These are phyloP conservation scores for Oncorhynchus keta DNA, from an alignment of 2,113 vertebrate species.

Conservation along the genomic window DNA sequence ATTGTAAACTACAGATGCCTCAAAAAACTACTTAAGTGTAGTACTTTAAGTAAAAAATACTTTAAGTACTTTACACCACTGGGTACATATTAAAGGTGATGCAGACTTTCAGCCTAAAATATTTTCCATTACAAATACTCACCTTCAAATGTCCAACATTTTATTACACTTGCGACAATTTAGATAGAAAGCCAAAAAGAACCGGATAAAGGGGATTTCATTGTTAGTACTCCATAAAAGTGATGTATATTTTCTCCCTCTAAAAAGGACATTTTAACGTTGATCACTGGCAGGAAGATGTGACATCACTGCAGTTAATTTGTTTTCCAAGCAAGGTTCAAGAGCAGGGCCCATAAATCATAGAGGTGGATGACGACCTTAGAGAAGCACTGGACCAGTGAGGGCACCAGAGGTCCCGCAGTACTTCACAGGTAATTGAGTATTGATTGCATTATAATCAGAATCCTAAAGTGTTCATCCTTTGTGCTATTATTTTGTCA, in stretches of 20 bases:
- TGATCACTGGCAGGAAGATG: neutral
- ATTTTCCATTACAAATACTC: no score
- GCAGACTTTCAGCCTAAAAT: no score
- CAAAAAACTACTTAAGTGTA: no score
- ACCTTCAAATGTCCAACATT: no score
- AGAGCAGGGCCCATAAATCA: slow-evolving; percentile 58
- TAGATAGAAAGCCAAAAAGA: neutral
- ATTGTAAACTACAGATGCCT: no score
- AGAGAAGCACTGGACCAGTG: slow-evolving; percentile 11
- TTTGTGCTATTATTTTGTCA: slow-evolving; percentile 57
- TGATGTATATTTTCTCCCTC: neutral
- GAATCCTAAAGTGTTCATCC: slow-evolving; percentile 48
- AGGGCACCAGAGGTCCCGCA: slow-evolving; percentile 44
- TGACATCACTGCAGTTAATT: neutral
- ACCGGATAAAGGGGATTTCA: neutral
- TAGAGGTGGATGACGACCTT: slow-evolving; percentile 13
- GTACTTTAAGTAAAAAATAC: no score
- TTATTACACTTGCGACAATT: no score
- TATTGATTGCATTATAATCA: slow-evolving; percentile 68
- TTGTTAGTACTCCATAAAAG: neutral
- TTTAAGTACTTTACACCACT: no score
- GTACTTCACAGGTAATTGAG: slow-evolving; percentile 65
- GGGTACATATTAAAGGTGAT: no score
- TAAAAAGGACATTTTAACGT: neutral
- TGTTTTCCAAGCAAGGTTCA: slow-evolving; percentile 10